Base-by-base conservation (phyloP, 2,888 invertebrate genomes). In the Protodeltote pygarga region DNA sequence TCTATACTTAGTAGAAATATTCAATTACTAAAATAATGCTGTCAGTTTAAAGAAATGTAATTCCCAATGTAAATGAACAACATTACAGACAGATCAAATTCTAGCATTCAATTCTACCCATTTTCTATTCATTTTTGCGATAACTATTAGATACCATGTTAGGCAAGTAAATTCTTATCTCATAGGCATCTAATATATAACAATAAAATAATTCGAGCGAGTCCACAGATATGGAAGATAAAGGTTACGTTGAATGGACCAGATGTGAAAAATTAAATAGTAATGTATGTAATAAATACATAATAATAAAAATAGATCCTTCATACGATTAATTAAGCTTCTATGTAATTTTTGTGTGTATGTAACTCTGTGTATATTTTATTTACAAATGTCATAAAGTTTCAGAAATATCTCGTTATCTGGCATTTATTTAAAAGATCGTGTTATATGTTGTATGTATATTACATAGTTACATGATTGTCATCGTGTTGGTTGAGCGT, bases 381-480 rank as follows among this genome's bases (percentile, higher is more conserved):
- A 65, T 69, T 73, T 69, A 66, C 65, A 51, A 65, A 69, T 60
- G 37, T 73, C 63, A 59, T 71, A 52, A 25, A 35, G 10, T 53
- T 54, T 65, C 53, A 62, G 52, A 49, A 62, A 51, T 57, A 72
- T 75, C 63, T 72, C 61, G 52, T 63, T 60, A 61, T 76, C 71
- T 70, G 77, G 83, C 83, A 83, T 83, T 84, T 84, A 83, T 77
- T 75, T 75, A 57, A 65, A 75, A 41, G 66, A 70, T 69, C 60
- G 59, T 68, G 65, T 39, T 68, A 62, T 60, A 65, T 75, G 61
- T 68, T 65, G 61, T 68, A 59, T 61, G 51, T 59, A 38, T n/a
- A n/a, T n/a, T 38, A 60, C 53, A 49, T 61, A 51, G 37, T 40
- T 24, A 64, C 41, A 60, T 71, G 46, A 48, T 52, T 65, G 49